Base-by-base conservation (phyloP, 2,888 invertebrate genomes). In the Pandemis cinnamomeana region DNA sequence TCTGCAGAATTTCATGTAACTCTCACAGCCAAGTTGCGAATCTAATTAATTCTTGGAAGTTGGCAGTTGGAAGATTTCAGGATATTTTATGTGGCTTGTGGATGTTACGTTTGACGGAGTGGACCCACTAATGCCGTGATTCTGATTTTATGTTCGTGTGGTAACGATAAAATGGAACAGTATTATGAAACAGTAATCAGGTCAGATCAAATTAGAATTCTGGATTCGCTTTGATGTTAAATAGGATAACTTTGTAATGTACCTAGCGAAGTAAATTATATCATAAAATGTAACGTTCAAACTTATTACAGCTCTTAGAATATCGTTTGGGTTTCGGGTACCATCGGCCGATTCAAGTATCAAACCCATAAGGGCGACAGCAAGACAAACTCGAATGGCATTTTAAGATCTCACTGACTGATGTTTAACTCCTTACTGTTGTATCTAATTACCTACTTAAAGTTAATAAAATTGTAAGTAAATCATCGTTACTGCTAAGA, bases 11-110 rank as follows among this genome's bases (percentile, higher is more conserved):
- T 70, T 60, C 64, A 11, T 7, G 58, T 5, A 53, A 48, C 36
- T 66, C 46, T n/a, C 66, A 10, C 15, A 66, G 60, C 70, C 46
- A 48, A 74, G 69, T 73, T 73, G 61, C 20, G 36, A 66, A 36
- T 74, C 66, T 70, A 62, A 74, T 67, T 74, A 67, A 71, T 71
- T 71, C 67, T 70, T 15, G 63, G 5, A 51, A 63, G 63, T 42
- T 62, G 66, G 44, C 36, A 58, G 62, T 66, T 73, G 36, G 44
- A 60, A 66, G 51, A 61, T 36, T 68, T 27, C 51, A 15, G 20
- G 42, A 10, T 46, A 41, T 63, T 58, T 71, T 67, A 66, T 53
- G 66, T 67, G 55, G 51, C 62, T 11, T 63, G 69, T 61, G 15
- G 7, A 46, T 11, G 51, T 11, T 27, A 58, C 42, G 61, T 60